These are phyloP conservation scores for Calycopis cecrops DNA, from an alignment of 1,140 invertebrate genomes.

Conservation along the genomic window DNA sequence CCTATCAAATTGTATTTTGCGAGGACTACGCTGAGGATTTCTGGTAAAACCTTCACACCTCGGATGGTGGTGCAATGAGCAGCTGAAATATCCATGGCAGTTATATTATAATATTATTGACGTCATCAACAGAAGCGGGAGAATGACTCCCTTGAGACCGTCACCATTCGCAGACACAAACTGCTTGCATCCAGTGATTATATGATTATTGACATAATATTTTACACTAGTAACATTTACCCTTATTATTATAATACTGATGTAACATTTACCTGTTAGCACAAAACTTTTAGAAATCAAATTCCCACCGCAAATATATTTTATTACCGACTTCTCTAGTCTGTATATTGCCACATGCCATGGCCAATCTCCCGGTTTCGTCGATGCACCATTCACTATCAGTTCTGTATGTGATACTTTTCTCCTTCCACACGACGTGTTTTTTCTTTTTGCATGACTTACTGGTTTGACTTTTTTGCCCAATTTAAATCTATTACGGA, in stretches of 20 bases:
- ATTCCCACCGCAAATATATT: conserved; percentile 36
- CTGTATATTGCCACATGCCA: conserved; percentile 89
- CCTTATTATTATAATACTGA: no score
- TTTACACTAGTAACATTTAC: no score
- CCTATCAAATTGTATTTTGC: conserved; percentile 52
- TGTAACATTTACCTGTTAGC: no score
- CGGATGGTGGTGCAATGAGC: conserved; percentile 43
- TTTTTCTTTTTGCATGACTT: conserved; percentile 12
- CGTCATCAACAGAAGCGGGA: no score
- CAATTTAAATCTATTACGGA: conserved; percentile 23
- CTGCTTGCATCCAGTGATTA: no score
- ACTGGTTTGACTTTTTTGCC: conserved; percentile 30
- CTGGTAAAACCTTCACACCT: conserved; percentile 30
- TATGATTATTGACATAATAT: no score
- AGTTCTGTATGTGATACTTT: conserved; percentile 44
- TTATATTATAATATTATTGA: background rate
- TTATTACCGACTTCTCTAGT: conserved; percentile 73
- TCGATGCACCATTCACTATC: conserved; percentile 35
- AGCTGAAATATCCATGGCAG: conserved; percentile 44
- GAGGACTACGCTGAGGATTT: conserved; percentile 38
- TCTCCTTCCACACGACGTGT: conserved; percentile 41
- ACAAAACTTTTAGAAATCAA: background rate
- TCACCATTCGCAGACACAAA: no score
- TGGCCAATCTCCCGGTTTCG: conserved; percentile 86
- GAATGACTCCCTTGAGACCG: no score